These are phyloP conservation scores for Austrolebias charrua DNA, from an alignment of 2,797 vertebrate species.

Conservation along the genomic window DNA sequence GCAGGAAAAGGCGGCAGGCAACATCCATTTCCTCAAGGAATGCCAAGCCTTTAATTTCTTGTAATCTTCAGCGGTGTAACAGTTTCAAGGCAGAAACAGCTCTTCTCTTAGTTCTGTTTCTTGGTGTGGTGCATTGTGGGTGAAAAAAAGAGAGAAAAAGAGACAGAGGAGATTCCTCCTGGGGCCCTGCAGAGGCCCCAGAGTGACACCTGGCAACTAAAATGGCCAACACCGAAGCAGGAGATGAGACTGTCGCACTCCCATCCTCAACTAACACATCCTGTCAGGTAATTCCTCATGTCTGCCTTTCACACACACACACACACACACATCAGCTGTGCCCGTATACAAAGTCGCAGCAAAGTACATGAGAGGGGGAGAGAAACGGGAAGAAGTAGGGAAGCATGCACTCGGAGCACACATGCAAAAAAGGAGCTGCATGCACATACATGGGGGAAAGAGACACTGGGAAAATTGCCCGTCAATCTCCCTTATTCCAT, in stretches of 20 bases:
- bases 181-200: slow-evolving; percentile 24
- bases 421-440: slow-evolving; percentile 17
- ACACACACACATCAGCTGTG: slow-evolving; percentile 25
- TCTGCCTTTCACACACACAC: slow-evolving; percentile 25
- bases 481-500: slow-evolving; percentile 80
- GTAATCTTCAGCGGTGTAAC: slow-evolving; percentile 9
- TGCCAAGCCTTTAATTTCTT: neutral
- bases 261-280: slow-evolving; percentile 59
- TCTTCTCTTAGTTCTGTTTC: neutral
- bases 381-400: slow-evolving; percentile 31
- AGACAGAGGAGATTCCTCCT: slow-evolving; percentile 32
- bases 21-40: too few relatives aligned
- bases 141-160: too few relatives aligned
- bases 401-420: slow-evolving; percentile 34
- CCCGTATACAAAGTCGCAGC: slow-evolving; percentile 41
- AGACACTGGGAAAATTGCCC: slow-evolving; percentile 73
- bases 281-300: slow-evolving; percentile 75
- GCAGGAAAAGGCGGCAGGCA: too few relatives aligned
- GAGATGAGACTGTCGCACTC: slow-evolving; percentile 68
- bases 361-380: slow-evolving; percentile 13
- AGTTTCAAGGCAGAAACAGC: slow-evolving; percentile 23
- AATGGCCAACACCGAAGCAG: slow-evolving; percentile 49
- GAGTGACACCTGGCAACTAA: slow-evolving; percentile 64
- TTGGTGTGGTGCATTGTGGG: slow-evolving; percentile 15
- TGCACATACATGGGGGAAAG: slow-evolving; percentile 54